phyloP scores from a whole-genome alignment of 2,797 vertebrate species.

The Tympanoctomys barrerae region DNA sequence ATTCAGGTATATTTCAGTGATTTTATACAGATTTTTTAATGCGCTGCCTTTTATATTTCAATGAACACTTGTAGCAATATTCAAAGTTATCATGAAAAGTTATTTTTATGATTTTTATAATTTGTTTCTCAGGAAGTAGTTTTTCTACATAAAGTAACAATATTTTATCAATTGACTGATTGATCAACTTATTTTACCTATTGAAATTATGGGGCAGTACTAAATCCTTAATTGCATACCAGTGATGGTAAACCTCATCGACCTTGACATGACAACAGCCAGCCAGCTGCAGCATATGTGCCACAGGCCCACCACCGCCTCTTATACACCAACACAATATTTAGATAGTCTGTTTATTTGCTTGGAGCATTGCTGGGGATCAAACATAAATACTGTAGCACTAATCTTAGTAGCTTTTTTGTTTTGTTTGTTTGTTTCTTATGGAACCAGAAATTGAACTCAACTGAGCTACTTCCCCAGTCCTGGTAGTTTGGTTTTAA shows the following conservation, averaged over 20 bases:
- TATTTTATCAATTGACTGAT: not conserved
- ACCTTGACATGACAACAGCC: not conserved
- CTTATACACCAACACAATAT: not conserved
- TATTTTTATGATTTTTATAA: not conserved
- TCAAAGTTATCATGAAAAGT: not conserved
- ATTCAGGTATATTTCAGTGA: not conserved
- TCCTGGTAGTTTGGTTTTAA: not conserved
- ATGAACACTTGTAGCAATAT: not conserved
- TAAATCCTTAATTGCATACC: not conserved
- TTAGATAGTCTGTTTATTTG: not conserved
- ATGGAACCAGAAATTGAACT: no score
- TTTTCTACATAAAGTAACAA: slow-evolving; percentile 21
- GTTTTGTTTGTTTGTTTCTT: no score
- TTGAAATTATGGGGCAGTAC: not conserved
- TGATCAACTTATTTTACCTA: not conserved
- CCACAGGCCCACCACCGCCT: not conserved
- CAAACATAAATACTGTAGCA: not conserved
- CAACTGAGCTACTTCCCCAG: no score
- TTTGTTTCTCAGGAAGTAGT: not conserved
- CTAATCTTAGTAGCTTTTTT: not conserved
- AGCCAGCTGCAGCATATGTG: not conserved
- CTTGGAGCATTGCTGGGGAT: not conserved
- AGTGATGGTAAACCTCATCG: not conserved
- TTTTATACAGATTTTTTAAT: not conserved
- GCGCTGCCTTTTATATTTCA: not conserved